These are phyloP conservation scores for Folsomia candida DNA, from an alignment of 2,888 invertebrate species.

Conservation along the genomic window DNA sequence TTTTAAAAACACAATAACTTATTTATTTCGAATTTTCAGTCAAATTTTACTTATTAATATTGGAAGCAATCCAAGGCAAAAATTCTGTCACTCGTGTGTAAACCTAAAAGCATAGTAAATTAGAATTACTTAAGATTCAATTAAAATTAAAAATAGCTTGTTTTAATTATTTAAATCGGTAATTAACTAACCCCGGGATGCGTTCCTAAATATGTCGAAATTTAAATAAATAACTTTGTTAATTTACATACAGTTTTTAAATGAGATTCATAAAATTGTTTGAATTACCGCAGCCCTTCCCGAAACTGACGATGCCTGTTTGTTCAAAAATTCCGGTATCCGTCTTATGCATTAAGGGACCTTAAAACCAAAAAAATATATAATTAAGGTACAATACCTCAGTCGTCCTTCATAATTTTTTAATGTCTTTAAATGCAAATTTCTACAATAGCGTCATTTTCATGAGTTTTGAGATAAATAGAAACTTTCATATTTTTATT, in stretches of 20 bases:
- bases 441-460: no score
- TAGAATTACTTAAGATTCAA: not conserved
- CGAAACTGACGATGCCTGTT: constrained; percentile 34
- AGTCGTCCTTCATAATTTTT: no score
- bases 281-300: constrained; percentile 62
- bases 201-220: not conserved
- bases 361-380: constrained; percentile 16
- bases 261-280: no score
- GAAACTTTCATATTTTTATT: no score
- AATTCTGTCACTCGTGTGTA: constrained; percentile 80
- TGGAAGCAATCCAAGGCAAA: constrained; percentile 82
- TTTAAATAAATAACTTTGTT: not conserved
- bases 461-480: no score
- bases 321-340: constrained; percentile 23
- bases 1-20: no score
- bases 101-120: constrained; percentile 55
- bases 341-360: constrained; percentile 23
- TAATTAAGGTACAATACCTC: no score
- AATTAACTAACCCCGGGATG: no score
- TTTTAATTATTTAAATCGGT: no score
- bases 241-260: constrained; percentile 26
- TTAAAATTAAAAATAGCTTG: not conserved
- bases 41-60: constrained; percentile 54
- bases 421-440: no score
- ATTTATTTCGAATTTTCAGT: no score